Evolutionary conservation across 2,888 invertebrate genomes (phyloP).

Genomic region (Leptura quadrifasciata): DNA sequence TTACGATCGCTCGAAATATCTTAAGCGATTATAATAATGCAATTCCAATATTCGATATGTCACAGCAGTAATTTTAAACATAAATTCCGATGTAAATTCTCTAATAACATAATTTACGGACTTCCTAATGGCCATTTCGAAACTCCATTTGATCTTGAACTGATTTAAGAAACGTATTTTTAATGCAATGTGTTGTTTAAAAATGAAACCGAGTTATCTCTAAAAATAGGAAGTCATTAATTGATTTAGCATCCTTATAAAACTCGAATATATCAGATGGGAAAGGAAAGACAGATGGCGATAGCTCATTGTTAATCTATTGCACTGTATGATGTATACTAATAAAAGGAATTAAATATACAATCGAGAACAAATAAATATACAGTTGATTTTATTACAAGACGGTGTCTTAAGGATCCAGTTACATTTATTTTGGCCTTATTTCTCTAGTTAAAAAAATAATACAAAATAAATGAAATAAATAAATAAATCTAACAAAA

Average conservation of each 20-base stretch:
- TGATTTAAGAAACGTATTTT: neutral
- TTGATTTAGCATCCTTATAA: neutral
- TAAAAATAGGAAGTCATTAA: conserved; percentile 4
- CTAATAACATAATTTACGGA: conserved; percentile 1
- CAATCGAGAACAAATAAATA: too few species aligned
- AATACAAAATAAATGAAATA: too few species aligned
- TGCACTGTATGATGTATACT: too few species aligned
- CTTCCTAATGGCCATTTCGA: neutral
- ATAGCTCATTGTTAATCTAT: too few species aligned
- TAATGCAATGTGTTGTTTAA: neutral
- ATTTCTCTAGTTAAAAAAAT: too few species aligned
- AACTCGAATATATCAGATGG: neutral
- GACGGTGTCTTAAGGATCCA: too few species aligned
- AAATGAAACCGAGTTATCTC: neutral
- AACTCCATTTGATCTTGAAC: neutral
- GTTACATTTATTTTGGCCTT: too few species aligned
- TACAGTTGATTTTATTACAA: too few species aligned
- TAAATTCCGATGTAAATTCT: neutral
- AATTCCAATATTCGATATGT: neutral
- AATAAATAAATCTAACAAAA: too few species aligned
- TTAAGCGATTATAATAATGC: neutral
- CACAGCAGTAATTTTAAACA: neutral
- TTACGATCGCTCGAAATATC: neutral
- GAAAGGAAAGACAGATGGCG: too few species aligned
- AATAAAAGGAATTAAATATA: too few species aligned